Conservation (phyloP, 2,113 vertebrate genomes). For the Thamnophis sirtalis region DNA sequence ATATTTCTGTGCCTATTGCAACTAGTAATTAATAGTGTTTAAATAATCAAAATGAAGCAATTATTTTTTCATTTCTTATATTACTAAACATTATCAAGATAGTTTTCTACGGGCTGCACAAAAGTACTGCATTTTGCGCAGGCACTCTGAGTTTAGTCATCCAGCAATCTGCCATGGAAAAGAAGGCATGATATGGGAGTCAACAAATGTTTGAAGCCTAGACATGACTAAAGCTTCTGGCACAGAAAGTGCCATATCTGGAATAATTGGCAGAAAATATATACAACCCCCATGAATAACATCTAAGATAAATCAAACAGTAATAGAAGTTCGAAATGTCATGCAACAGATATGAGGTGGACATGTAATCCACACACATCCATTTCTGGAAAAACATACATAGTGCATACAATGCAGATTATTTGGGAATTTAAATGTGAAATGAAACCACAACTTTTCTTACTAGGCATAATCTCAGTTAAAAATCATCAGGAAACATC, state of each 20-base stretch:
- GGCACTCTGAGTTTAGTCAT: not conserved
- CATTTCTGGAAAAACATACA: not conserved
- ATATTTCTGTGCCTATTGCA: not conserved
- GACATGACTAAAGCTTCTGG: not conserved
- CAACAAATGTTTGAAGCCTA: not conserved
- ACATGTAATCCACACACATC: not conserved
- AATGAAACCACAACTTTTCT: not conserved
- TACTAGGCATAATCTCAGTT: not conserved
- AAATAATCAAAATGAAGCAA: not conserved
- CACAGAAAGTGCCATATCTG: constrained; percentile 21
- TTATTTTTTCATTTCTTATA: not conserved
- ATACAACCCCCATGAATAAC: not conserved
- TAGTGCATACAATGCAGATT: not conserved
- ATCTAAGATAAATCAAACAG: not conserved
- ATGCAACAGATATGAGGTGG: not conserved
- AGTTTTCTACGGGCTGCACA: not conserved
- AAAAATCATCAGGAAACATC: not conserved
- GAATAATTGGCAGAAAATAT: constrained; percentile 48
- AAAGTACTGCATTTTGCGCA: not conserved
- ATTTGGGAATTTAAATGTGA: not conserved
- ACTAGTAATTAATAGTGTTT: not conserved
- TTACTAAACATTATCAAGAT: not conserved
- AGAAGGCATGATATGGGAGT: not conserved
- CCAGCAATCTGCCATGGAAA: not conserved
- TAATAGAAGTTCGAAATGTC: not conserved